Evolutionary conservation across 2,797 vertebrate genomes (phyloP).

Genomic region (Liparis tanakae): DNA sequence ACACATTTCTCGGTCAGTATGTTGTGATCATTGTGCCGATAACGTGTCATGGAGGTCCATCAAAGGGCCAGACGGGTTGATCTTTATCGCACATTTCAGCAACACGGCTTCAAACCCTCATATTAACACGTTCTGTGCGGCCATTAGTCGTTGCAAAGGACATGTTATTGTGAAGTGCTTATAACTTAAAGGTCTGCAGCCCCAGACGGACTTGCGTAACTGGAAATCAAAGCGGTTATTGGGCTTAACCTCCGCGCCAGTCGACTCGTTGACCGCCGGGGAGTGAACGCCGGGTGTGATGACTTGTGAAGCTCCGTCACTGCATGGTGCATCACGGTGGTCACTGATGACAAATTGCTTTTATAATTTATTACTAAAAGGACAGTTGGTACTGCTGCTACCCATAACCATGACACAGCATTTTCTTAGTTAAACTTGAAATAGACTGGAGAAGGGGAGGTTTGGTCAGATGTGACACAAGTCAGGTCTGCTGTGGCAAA

Average conservation of each 20-base stretch:
- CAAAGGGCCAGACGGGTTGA: not conserved
- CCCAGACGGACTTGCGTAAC: slow-evolving; percentile 3
- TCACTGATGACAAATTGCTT: slow-evolving; percentile 24
- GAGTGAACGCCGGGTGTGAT: slow-evolving; percentile 20
- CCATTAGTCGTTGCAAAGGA: slow-evolving; percentile 5
- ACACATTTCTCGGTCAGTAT: too few relatives aligned
- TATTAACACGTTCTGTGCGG: slow-evolving; percentile 17
- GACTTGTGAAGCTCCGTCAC: slow-evolving; percentile 22
- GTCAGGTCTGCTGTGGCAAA: slow-evolving; percentile 14
- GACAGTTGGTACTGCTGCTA: not conserved
- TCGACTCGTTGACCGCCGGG: slow-evolving; percentile 36
- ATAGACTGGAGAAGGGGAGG: not conserved
- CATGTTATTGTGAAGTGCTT: slow-evolving; percentile 7
- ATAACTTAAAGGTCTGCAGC: slow-evolving; percentile 21
- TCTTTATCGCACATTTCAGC: not conserved
- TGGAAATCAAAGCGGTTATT: slow-evolving; percentile 27
- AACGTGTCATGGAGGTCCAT: too few relatives aligned
- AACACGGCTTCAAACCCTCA: slow-evolving; percentile 31
- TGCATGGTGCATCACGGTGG: slow-evolving; percentile 20
- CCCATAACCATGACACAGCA: not conserved
- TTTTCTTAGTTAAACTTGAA: not conserved
- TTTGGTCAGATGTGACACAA: slow-evolving; percentile 7
- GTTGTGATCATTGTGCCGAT: too few relatives aligned
- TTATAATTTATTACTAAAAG: not conserved
- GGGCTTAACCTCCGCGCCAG: slow-evolving; percentile 22